Conservation (phyloP, 1,140 invertebrate genomes). For the Brachionus manjavacas region DNA sequence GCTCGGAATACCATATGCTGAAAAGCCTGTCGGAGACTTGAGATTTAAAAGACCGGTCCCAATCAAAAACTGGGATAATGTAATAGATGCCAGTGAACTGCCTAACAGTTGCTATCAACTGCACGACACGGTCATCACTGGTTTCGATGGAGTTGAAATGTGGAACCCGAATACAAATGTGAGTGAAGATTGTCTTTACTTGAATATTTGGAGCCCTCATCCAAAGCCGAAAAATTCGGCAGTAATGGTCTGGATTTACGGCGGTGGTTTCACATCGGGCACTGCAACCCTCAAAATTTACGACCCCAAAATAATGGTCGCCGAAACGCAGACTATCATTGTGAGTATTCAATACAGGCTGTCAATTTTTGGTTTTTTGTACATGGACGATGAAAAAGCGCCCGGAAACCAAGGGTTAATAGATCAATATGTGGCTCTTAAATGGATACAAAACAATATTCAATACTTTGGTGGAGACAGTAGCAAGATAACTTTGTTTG, state of each 20-base stretch:
- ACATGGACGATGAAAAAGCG: conserved; percentile 78
- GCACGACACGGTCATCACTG: conserved; percentile 79
- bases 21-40: conserved; percentile 45
- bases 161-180: conserved; percentile 91
- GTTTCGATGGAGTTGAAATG: conserved; percentile 82
- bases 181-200: conserved; percentile 89
- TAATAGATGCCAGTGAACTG: conserved; percentile 67
- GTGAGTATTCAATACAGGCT: conserved; percentile 92
- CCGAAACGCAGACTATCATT: conserved; percentile 73
- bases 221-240: conserved; percentile 51
- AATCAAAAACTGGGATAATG: conserved; percentile 73
- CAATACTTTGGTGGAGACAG: conserved; percentile 86
- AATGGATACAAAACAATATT: conserved; percentile 80
- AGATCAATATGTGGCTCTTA: conserved; percentile 80
- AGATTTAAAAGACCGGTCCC: conserved; percentile 45
- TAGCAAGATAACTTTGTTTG: conserved; percentile 87
- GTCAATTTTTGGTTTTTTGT: conserved; percentile 81
- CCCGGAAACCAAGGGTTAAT: conserved; percentile 90
- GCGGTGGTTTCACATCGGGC: conserved; percentile 78
- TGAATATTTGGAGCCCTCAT: conserved; percentile 77
- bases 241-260: conserved; percentile 78
- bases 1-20: conserved; percentile 46
- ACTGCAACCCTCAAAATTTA: conserved; percentile 93
- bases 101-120: conserved; percentile 88
- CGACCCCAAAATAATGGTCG: conserved; percentile 76